Percentiles rank a stretch among this genome's conserved stretches.
phyloP scores from a whole-genome alignment of 2,888 invertebrate species.

The Melanostoma mellinum region DNA sequence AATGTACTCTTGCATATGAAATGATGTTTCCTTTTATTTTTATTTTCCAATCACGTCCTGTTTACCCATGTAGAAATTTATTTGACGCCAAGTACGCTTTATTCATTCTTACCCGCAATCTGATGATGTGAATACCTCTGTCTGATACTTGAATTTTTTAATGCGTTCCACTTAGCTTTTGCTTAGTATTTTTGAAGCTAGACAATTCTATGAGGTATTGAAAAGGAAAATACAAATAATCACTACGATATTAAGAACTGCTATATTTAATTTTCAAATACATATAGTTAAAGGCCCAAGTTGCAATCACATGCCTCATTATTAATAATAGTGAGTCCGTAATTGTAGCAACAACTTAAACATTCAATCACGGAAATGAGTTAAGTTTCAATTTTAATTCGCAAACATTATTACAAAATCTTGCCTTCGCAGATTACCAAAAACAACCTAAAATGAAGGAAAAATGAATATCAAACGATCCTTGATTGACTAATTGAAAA shows the following conservation, averaged over 20 bases:
- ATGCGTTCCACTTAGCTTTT: slow-evolving; percentile 3
- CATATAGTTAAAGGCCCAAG: too few species aligned
- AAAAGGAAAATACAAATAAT: background rate
- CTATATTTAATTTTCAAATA: too few species aligned
- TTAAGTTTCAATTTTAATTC: slow-evolving; percentile 42
- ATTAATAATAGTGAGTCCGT: background rate
- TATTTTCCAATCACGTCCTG: slow-evolving; percentile 69
- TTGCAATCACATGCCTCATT: background rate
- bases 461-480: slow-evolving; percentile 53
- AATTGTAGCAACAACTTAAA: slow-evolving; percentile 3
- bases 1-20: slow-evolving; percentile 52
- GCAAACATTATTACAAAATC: slow-evolving; percentile 33
- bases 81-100: slow-evolving; percentile 66
- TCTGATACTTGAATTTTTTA: slow-evolving; percentile 51
- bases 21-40: slow-evolving; percentile 65
- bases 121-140: slow-evolving; percentile 65
- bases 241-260: too few species aligned
- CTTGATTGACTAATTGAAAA: slow-evolving; percentile 62
- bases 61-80: slow-evolving; percentile 69
- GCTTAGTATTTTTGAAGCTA: background rate
- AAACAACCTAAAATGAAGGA: slow-evolving; percentile 27
- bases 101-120: slow-evolving; percentile 61
- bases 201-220: background rate
- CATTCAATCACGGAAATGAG: slow-evolving; percentile 14
- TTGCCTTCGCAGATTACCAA: slow-evolving; percentile 11